These are phyloP conservation scores for Forbesichthys papilliferus DNA, from an alignment of 2,113 vertebrate genomes.

Conservation along the genomic window DNA sequence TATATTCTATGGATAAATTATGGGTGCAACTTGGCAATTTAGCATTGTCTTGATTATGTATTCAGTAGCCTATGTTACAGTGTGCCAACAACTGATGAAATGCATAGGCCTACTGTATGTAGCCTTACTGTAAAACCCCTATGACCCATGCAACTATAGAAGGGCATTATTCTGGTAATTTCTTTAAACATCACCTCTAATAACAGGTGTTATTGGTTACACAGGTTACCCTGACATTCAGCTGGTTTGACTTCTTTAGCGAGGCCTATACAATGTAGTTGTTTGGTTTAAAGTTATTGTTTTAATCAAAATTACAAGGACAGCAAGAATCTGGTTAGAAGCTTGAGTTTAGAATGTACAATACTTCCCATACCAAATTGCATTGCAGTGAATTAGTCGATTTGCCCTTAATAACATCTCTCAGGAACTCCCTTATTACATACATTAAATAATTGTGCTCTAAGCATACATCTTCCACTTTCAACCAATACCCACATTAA, in stretches of 20 bases:
- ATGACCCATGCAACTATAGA: no score
- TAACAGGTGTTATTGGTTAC: not conserved
- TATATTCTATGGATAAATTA: no score
- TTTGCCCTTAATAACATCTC: conserved; percentile 32
- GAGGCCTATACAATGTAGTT: no score
- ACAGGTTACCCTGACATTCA: not conserved
- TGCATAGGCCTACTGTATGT: no score
- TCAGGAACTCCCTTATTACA: not conserved
- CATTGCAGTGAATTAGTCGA: conserved; percentile 22
- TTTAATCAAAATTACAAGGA: conserved; percentile 5
- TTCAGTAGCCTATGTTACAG: no score
- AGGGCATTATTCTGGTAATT: not conserved
- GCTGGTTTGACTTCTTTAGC: no score
- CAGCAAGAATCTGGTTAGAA: not conserved
- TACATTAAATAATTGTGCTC: not conserved
- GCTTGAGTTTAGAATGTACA: conserved; percentile 23
- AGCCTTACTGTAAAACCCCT: no score
- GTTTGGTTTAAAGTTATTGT: not conserved
- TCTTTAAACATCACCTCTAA: conserved; percentile 15
- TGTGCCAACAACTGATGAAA: no score
- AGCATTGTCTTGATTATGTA: no score
- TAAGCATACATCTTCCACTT: conserved; percentile 6
- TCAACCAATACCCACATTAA: conserved; percentile 14
- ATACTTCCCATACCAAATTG: conserved; percentile 26
- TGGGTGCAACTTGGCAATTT: no score